Base-by-base conservation (phyloP, 2,797 vertebrate genomes). In the Staurois parvus region DNA sequence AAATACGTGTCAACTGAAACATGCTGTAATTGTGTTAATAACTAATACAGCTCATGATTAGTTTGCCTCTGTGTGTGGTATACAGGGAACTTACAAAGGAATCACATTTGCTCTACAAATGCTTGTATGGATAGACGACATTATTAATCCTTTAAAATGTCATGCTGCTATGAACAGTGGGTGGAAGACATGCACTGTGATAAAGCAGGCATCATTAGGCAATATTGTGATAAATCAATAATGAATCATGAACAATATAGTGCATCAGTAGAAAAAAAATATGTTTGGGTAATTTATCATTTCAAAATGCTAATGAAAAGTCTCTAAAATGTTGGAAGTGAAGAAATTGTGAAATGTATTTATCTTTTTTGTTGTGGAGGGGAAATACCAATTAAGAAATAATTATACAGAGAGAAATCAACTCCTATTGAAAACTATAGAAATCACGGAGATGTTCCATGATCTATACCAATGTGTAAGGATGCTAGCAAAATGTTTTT, bases 121-220 rank as follows among this genome's bases (percentile, higher is more conserved):
- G 79, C 28, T 24, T 69, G 69, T 68, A 79, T 32, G 69, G 66
- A 67, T 72, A 83, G 75, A 62, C 74, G 81, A 75, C 56, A 78
- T 87, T 86, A 83, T 83, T 83, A 87, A 87, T 87, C 69, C 85
- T 81, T 79, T 79, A 87, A 83, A 87, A 87, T 87, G 85, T 83
- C 85, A 87, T 59, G 85, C 81, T 83, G 80, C 59, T 87, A 68
- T 72, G 79, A 87, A 79, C 85, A 83, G 85, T 87, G 81, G 85
- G 85, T 87, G 74, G 80, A 74, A 79, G 75, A 82, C 75, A 79
- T 83, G 79, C 69, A 79, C 74, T 69, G 68, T 87, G 81, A 87
- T 83, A 72, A 81, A 87, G 81, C 78, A 87, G 83, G 85, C 75
- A 87, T 87, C 85, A 87, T 87, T 87, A 87, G 62, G 80, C 81